Percentiles rank a stretch among this genome's conserved stretches.
Evolutionary conservation across 2,888 invertebrate species (phyloP).

Genomic region (Metellina segmentata): DNA sequence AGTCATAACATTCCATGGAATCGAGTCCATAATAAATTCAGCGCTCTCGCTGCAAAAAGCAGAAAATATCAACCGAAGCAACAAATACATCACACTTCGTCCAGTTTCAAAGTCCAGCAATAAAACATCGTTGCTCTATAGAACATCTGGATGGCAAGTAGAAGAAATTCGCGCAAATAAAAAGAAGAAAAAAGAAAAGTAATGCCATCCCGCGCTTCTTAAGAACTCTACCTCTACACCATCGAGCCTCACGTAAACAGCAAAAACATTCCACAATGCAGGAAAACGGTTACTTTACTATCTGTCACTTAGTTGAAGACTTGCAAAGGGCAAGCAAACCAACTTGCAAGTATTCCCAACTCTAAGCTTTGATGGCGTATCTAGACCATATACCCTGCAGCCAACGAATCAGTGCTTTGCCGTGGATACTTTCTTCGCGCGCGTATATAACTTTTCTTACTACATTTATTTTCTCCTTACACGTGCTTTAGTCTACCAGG

Average conservation of each 20-base stretch:
- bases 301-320: slow-evolving; percentile 63
- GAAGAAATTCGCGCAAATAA: slow-evolving; percentile 3
- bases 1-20: too few species aligned
- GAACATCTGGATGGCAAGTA: not conserved
- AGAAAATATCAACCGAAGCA: slow-evolving; percentile 2
- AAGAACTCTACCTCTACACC: not conserved
- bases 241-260: not conserved
- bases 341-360: slow-evolving; percentile 38
- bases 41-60: too few species aligned
- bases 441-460: slow-evolving; percentile 52
- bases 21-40: too few species aligned
- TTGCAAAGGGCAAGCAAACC: slow-evolving; percentile 59
- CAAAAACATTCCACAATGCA: slow-evolving; percentile 51
- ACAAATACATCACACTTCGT: slow-evolving; percentile 27
- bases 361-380: slow-evolving; percentile 60
- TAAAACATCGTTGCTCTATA: slow-evolving; percentile 5
- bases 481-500: slow-evolving; percentile 56
- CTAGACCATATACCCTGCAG: slow-evolving; percentile 59
- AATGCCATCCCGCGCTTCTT: not conserved
- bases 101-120: slow-evolving; percentile 1
- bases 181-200: not conserved
- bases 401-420: slow-evolving; percentile 50
- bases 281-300: slow-evolving; percentile 59
- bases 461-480: slow-evolving; percentile 56
- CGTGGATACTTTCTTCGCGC: slow-evolving; percentile 50